Percentiles rank a stretch among this genome's conserved stretches.
These are phyloP conservation scores for Cheilinus undulatus DNA, from an alignment of 2,113 vertebrate genomes.

Conservation along the genomic window DNA sequence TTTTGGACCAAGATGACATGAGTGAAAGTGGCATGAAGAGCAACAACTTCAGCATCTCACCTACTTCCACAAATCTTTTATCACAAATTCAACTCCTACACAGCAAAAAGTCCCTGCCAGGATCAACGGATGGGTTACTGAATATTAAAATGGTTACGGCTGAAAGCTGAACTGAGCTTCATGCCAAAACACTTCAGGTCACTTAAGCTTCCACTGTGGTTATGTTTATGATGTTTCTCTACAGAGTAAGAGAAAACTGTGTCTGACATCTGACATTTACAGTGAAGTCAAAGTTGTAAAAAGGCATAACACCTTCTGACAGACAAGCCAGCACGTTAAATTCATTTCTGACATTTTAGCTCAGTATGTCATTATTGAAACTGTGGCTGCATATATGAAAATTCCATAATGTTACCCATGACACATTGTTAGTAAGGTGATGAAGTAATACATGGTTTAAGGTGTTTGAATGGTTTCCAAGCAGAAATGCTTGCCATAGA, in stretches of 20 bases:
- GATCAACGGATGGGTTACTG: not conserved
- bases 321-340: not conserved
- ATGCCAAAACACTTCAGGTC: not conserved
- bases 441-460: not conserved
- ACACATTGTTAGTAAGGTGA: not conserved
- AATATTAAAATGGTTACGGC: not conserved
- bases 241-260: not conserved
- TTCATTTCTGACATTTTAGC: not conserved
- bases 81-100: not conserved
- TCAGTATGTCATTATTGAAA: not conserved
- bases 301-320: not conserved
- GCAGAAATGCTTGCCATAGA: not conserved
- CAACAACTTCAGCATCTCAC: not conserved
- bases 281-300: constrained; percentile 8
- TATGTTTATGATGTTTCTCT: not conserved
- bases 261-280: not conserved
- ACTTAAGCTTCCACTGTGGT: not conserved
- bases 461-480: not conserved
- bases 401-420: not conserved
- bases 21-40: not conserved
- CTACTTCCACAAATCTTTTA: not conserved
- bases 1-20: not conserved
- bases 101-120: not conserved
- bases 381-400: not conserved
- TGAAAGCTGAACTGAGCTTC: not conserved